Evolutionary conservation across 1,140 invertebrate genomes (phyloP).

Genomic region (Cydia amplana): DNA sequence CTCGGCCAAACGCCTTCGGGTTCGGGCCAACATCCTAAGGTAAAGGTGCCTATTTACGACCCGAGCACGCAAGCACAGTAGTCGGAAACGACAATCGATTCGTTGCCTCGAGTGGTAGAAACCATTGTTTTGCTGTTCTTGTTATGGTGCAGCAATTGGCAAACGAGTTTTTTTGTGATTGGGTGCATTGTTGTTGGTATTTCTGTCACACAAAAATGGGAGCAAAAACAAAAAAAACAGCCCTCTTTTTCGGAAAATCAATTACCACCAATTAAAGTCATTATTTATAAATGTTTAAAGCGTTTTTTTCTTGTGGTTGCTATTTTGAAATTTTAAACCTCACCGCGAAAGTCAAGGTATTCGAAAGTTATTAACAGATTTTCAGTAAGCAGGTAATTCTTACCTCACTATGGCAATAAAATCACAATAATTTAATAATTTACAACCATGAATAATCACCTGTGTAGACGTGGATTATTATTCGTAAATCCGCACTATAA

Average conservation of each 20-base stretch:
- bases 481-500: not conserved
- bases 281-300: too few relatives aligned
- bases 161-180: not conserved
- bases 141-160: not conserved
- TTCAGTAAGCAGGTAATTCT: not conserved
- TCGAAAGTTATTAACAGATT: not conserved
- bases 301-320: too few relatives aligned
- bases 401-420: not conserved
- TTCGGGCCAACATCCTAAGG: not conserved
- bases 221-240: too few relatives aligned
- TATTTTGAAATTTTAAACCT: too few relatives aligned
- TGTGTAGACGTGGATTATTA: not conserved
- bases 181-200: not conserved
- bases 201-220: too few relatives aligned
- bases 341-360: too few relatives aligned
- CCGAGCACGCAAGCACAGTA: slow-evolving; percentile 1
- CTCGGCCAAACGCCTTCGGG: not conserved
- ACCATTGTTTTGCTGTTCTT: slow-evolving; percentile 23
- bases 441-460: slow-evolving; percentile 15
- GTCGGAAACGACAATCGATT: slow-evolving; percentile 15
- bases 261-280: too few relatives aligned
- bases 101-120: slow-evolving; percentile 5
- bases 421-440: not conserved
- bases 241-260: not conserved
- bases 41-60: slow-evolving; percentile 7